phyloP scores from a whole-genome alignment of 2,888 invertebrate species.

The Idaea straminata region DNA sequence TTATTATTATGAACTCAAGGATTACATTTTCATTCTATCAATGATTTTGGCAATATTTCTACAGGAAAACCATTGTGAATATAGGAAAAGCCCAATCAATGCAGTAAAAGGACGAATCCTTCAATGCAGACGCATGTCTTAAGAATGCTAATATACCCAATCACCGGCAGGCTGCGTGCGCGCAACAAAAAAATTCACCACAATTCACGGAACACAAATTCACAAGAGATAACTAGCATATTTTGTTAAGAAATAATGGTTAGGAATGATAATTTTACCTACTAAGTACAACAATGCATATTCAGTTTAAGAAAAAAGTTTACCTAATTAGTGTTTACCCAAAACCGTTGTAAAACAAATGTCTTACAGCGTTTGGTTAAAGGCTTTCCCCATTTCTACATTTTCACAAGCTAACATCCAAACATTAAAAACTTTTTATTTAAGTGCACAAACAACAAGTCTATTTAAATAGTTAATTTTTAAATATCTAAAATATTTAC shows the following conservation, averaged over 20 bases:
- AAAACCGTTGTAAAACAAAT: not conserved
- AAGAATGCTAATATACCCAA: conserved; percentile 36
- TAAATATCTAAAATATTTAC: not conserved
- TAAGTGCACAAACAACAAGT: not conserved
- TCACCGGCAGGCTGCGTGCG: conserved; percentile 21
- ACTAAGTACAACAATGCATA: not conserved
- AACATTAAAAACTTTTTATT: not conserved
- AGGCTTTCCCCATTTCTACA: not conserved
- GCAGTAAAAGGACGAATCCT: conserved; percentile 34
- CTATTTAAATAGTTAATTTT: not conserved
- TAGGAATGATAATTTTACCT: not conserved
- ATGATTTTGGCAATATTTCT: conserved; percentile 2
- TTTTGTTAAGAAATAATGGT: not conserved
- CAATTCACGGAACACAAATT: conserved; percentile 29
- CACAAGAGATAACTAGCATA: conserved; percentile 9
- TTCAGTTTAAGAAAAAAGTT: not conserved
- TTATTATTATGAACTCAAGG: not conserved
- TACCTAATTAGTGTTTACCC: not conserved
- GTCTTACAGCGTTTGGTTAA: not conserved
- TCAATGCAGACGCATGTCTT: conserved; percentile 21
- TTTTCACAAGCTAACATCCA: not conserved
- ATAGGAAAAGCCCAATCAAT: conserved; percentile 21
- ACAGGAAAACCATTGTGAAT: conserved; percentile 1
- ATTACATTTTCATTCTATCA: not conserved
- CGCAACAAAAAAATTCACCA: conserved; percentile 30